Percentiles rank a stretch among this genome's conserved stretches.
These are phyloP conservation scores for Siniperca scherzeri DNA, from an alignment of 2,797 vertebrate genomes.

Conservation along the genomic window DNA sequence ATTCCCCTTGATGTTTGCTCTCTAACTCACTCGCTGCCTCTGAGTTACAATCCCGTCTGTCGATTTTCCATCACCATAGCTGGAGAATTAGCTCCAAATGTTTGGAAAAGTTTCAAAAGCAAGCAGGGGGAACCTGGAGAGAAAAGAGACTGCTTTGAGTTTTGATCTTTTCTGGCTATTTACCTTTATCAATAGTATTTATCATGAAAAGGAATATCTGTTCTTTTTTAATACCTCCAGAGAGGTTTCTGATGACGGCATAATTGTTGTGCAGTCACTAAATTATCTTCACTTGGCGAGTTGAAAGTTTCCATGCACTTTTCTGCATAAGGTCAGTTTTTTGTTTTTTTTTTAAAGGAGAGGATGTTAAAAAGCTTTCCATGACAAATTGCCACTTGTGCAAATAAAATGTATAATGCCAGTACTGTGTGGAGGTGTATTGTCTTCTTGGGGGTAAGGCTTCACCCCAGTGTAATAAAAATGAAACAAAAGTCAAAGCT, in stretches of 20 bases:
- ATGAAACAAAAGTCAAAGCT: slow-evolving; percentile 60
- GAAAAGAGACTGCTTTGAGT: slow-evolving; percentile 33
- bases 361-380: slow-evolving; percentile 48
- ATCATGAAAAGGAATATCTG: slow-evolving; percentile 51
- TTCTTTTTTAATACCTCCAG: slow-evolving; percentile 47
- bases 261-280: slow-evolving; percentile 11
- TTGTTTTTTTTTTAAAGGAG: neutral
- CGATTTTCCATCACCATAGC: slow-evolving; percentile 80
- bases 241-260: slow-evolving; percentile 21
- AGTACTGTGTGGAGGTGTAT: slow-evolving; percentile 28
- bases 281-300: slow-evolving; percentile 14
- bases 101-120: slow-evolving; percentile 79
- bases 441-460: slow-evolving; percentile 49
- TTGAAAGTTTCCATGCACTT: slow-evolving; percentile 42
- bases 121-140: slow-evolving; percentile 44
- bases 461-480: slow-evolving; percentile 53
- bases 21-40: slow-evolving; percentile 71
- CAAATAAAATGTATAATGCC: slow-evolving; percentile 56
- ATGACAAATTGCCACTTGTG: slow-evolving; percentile 61
- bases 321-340: slow-evolving; percentile 38
- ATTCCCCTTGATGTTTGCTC: slow-evolving; percentile 81
- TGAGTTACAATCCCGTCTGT: slow-evolving; percentile 80
- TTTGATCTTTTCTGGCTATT: slow-evolving; percentile 56
- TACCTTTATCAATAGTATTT: slow-evolving; percentile 73
- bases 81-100: slow-evolving; percentile 86